phyloP scores from a whole-genome alignment of 2,113 vertebrate genomes.

The Proterorhinus semilunaris region DNA sequence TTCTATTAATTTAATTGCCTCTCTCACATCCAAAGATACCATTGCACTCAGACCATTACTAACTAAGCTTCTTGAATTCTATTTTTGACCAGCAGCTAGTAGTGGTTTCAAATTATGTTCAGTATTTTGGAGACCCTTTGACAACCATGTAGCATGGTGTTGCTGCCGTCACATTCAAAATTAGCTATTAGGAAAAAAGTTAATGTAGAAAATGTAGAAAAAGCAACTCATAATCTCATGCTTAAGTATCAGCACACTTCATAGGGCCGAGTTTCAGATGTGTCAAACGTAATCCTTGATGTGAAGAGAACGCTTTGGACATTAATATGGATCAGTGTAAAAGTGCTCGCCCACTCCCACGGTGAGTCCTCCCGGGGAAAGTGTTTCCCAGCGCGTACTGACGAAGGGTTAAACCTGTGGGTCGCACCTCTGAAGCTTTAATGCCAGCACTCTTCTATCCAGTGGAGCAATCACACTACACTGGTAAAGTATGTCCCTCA shows the following conservation, averaged over 20 bases:
- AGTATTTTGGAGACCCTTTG: no score
- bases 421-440: slow-evolving; percentile 45
- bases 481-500: slow-evolving; percentile 23
- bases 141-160: no score
- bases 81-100: no score
- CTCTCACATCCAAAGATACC: no score
- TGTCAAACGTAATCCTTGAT: slow-evolving; percentile 35
- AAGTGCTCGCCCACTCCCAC: slow-evolving; percentile 28
- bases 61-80: no score
- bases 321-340: slow-evolving; percentile 59
- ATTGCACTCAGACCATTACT: no score
- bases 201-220: not conserved
- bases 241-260: slow-evolving; percentile 3
- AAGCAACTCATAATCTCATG: not conserved
- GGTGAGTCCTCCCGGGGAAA: slow-evolving; percentile 38
- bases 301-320: slow-evolving; percentile 53
- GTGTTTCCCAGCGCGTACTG: slow-evolving; percentile 32
- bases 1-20: no score
- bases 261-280: slow-evolving; percentile 17
- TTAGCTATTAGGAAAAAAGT: not conserved
- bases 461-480: slow-evolving; percentile 40
- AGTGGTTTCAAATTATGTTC: no score
- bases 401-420: slow-evolving; percentile 54
- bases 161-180: no score
- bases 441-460: slow-evolving; percentile 34